A percentile compares a stretch with the other conserved stretches of the same genome.
phyloP scores from a whole-genome alignment of 2,888 invertebrate genomes.

The Calliphora vomitoria region DNA sequence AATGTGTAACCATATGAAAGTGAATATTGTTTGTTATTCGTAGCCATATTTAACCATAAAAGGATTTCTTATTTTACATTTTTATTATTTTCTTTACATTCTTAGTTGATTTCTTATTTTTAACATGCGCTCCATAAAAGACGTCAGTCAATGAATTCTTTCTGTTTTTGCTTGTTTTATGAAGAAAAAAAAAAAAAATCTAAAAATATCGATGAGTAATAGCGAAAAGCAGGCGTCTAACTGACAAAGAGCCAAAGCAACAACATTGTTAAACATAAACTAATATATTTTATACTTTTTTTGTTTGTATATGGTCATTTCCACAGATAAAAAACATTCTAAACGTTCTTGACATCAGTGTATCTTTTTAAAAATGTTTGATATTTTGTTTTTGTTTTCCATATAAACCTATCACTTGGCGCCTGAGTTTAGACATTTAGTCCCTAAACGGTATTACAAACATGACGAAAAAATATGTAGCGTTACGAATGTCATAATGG shows the following conservation, averaged over 20 bases:
- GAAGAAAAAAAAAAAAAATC: background rate
- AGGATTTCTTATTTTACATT: background rate
- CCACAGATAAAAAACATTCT: too few relatives aligned
- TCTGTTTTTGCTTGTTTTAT: background rate
- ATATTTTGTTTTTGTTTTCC: too few relatives aligned
- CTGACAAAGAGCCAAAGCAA: conserved; percentile 5
- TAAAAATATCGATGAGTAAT: conserved; percentile 56
- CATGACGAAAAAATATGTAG: too few relatives aligned
- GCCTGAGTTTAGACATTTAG: too few relatives aligned
- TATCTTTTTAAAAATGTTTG: too few relatives aligned
- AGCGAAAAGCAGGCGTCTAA: conserved; percentile 34
- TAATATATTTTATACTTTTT: background rate
- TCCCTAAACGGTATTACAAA: too few relatives aligned
- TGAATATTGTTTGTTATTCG: background rate
- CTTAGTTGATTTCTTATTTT: conserved; percentile 9
- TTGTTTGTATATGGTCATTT: background rate
- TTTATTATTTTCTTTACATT: conserved; percentile 4
- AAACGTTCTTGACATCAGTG: too few relatives aligned
- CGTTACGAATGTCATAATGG: too few relatives aligned
- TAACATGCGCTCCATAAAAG: background rate
- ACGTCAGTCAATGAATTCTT: conserved; percentile 20
- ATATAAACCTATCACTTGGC: too few relatives aligned
- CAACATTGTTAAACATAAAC: background rate
- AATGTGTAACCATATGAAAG: too few relatives aligned
- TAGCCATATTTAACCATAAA: conserved; percentile 33